Conservation (phyloP, 2,888 invertebrate species). For the Synergus itoensis region DNA sequence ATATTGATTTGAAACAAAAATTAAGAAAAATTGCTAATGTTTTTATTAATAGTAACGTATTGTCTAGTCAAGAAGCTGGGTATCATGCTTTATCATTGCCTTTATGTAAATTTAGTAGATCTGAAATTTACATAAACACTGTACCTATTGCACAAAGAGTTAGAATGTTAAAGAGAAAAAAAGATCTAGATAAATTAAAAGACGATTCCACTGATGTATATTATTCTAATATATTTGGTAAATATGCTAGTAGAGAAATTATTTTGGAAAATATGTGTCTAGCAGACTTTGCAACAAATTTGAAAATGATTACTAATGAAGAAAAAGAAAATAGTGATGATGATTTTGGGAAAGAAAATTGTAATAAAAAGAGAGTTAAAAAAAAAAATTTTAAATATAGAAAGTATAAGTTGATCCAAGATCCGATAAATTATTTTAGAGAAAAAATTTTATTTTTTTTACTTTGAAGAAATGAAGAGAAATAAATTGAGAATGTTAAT, state of each 20-base stretch:
- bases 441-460: slow-evolving; percentile 49
- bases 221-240: slow-evolving; percentile 41
- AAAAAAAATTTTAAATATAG: slow-evolving; percentile 43
- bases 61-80: slow-evolving; percentile 59
- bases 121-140: slow-evolving; percentile 51
- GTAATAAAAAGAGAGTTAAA: slow-evolving; percentile 24
- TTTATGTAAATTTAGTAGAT: slow-evolving; percentile 53
- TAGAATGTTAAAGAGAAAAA: slow-evolving; percentile 46
- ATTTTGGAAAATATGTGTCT: slow-evolving; percentile 46
- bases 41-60: slow-evolving; percentile 55
- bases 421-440: slow-evolving; percentile 45
- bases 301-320: slow-evolving; percentile 17
- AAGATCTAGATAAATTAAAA: slow-evolving; percentile 39
- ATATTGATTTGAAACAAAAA: slow-evolving; percentile 41
- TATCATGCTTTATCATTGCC: slow-evolving; percentile 57
- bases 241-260: slow-evolving; percentile 44
- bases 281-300: slow-evolving; percentile 45
- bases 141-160: slow-evolving; percentile 42
- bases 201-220: slow-evolving; percentile 47
- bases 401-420: slow-evolving; percentile 46
- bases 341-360: slow-evolving; percentile 19
- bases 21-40: slow-evolving; percentile 45
- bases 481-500: slow-evolving; percentile 23
- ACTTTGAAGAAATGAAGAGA: slow-evolving; percentile 46
- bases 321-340: slow-evolving; percentile 6